These are phyloP conservation scores for Menidia menidia DNA, from an alignment of 2,797 vertebrate species.

Conservation along the genomic window DNA sequence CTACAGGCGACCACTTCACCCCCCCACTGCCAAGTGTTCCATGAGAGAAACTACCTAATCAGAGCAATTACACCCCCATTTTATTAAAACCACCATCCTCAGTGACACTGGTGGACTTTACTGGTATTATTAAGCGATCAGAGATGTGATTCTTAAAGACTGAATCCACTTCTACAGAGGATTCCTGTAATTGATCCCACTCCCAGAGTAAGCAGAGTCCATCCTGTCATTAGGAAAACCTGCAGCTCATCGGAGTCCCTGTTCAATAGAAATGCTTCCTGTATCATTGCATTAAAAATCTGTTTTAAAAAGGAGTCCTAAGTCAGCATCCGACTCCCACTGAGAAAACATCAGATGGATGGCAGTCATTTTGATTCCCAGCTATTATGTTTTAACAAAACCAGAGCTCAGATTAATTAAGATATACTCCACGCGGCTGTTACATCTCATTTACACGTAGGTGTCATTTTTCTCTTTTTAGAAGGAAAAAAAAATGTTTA, in stretches of 20 bases:
- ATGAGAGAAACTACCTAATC: slow-evolving; percentile 32
- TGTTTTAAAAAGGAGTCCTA: background rate
- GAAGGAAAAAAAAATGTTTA: background rate
- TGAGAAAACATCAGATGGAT: background rate
- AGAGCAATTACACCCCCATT: slow-evolving; percentile 8
- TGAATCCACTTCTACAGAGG: slow-evolving; percentile 2
- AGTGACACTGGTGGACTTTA: slow-evolving; percentile 5
- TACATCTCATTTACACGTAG: slow-evolving; percentile 4
- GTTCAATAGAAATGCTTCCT: slow-evolving; percentile 1
- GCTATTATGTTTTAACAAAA: background rate
- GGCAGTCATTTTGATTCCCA: slow-evolving; percentile 11
- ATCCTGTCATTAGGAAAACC: background rate
- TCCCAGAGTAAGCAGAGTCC: background rate
- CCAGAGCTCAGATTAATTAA: no score
- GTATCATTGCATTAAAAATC: background rate
- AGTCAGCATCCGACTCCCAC: background rate
- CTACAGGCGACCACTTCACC: slow-evolving; percentile 67
- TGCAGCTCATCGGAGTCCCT: background rate
- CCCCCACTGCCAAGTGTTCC: slow-evolving; percentile 29
- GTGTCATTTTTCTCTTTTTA: slow-evolving; percentile 6
- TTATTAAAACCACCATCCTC: slow-evolving; percentile 22
- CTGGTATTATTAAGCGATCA: background rate
- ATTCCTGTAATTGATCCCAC: background rate
- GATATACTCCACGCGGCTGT: background rate
- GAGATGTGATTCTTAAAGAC: background rate